These are phyloP conservation scores for Tokudaia tokunoshimensis DNA, from an alignment of 2,797 vertebrate species.

Conservation along the genomic window DNA sequence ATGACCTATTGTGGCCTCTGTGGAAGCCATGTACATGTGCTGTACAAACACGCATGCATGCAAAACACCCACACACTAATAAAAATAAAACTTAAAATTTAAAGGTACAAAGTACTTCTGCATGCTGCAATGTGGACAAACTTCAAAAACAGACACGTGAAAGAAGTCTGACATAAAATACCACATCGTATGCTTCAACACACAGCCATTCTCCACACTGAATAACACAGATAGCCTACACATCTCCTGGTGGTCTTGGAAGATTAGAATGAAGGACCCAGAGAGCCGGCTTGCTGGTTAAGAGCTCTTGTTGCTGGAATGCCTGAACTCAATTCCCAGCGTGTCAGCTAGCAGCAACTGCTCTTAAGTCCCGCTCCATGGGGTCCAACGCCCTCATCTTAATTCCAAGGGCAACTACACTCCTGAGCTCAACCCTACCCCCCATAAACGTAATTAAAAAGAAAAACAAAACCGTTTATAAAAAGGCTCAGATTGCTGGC, in stretches of 20 bases:
- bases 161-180: not conserved
- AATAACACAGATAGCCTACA: no score
- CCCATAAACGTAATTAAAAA: not conserved
- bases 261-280: not conserved
- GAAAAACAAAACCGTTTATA: not conserved
- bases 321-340: not conserved
- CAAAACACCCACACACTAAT: not conserved
- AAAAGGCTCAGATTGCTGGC: not conserved
- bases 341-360: not conserved
- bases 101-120: not conserved
- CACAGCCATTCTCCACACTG: not conserved
- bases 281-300: not conserved
- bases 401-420: not conserved
- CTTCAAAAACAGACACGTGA: not conserved
- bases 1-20: not conserved
- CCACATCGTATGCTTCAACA: no score
- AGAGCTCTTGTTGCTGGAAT: not conserved
- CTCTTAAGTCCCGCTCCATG: not conserved
- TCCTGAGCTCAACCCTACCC: not conserved
- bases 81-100: not conserved
- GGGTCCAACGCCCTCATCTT: not conserved
- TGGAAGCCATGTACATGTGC: no score
- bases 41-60: not conserved
- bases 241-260: not conserved
- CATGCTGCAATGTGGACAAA: not conserved